phyloP scores from a whole-genome alignment of 2,113 vertebrate genomes.

The Plotosus lineatus region DNA sequence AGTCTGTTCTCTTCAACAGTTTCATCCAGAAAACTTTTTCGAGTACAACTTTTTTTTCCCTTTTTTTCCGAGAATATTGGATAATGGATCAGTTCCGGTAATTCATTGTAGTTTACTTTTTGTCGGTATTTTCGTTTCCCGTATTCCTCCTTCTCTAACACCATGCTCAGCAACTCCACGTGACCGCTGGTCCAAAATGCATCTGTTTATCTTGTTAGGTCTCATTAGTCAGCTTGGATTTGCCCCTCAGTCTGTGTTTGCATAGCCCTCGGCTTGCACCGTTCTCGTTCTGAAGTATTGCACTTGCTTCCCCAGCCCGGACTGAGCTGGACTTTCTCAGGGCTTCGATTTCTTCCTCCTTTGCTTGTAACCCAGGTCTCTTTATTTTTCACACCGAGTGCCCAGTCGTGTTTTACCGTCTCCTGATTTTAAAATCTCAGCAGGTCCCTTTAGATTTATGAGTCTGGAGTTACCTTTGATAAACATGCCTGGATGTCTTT shows the following conservation, averaged over 20 bases:
- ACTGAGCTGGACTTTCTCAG: background rate
- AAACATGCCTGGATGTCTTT: conserved; percentile 24
- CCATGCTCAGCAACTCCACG: background rate
- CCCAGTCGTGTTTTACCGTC: background rate
- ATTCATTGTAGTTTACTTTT: background rate
- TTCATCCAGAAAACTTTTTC: background rate
- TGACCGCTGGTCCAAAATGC: background rate
- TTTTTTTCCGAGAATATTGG: no score
- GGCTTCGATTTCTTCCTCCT: background rate
- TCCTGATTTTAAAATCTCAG: background rate
- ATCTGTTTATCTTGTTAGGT: conserved; percentile 13
- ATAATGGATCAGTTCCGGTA: no score
- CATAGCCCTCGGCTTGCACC: background rate
- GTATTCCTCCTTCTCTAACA: background rate
- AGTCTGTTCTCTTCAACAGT: background rate
- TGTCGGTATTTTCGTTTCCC: background rate
- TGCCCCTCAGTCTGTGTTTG: conserved; percentile 5
- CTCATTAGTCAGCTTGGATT: conserved; percentile 21
- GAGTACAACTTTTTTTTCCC: background rate
- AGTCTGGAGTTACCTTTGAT: conserved; percentile 6
- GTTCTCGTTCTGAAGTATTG: conserved; percentile 1
- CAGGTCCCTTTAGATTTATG: conserved; percentile 4
- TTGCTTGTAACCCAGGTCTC: background rate
- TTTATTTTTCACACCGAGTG: background rate
- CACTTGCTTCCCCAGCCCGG: background rate